A percentile compares a stretch with the other conserved stretches of the same genome.
phyloP scores from a whole-genome alignment of 2,797 vertebrate genomes.

The Champsocephalus esox region DNA sequence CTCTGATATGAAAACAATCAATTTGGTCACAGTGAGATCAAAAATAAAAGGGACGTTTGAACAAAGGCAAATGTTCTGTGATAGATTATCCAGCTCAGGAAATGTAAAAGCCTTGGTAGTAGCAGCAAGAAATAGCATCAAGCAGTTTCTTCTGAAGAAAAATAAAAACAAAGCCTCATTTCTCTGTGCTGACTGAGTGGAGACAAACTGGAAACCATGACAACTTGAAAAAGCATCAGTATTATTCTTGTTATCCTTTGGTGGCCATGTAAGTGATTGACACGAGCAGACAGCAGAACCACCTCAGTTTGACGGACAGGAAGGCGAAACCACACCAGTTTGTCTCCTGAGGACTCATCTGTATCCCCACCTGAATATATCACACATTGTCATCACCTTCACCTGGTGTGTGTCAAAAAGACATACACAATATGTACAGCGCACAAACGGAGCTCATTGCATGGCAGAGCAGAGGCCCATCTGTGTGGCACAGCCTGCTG shows the following conservation, averaged over 20 bases:
- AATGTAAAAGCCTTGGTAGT: slow-evolving; percentile 34
- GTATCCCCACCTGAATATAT: slow-evolving; percentile 46
- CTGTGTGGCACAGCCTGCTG: slow-evolving; percentile 64
- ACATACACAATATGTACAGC: slow-evolving; percentile 27
- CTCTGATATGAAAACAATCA: slow-evolving; percentile 45
- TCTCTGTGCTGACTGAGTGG: slow-evolving; percentile 37
- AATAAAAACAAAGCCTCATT: slow-evolving; percentile 50
- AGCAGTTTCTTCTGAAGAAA: slow-evolving; percentile 43
- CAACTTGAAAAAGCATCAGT: slow-evolving; percentile 48
- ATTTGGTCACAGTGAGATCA: slow-evolving; percentile 37
- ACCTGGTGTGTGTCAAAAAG: slow-evolving; percentile 34
- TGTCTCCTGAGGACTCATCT: slow-evolving; percentile 33
- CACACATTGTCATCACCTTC: slow-evolving; percentile 45
- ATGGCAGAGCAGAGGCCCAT: slow-evolving; percentile 78
- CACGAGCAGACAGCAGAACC: slow-evolving; percentile 26
- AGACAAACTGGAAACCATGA: slow-evolving; percentile 36
- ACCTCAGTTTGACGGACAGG: slow-evolving; percentile 54
- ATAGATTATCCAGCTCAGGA: slow-evolving; percentile 44
- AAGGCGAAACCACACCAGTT: slow-evolving; percentile 28
- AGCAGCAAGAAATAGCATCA: slow-evolving; percentile 49
- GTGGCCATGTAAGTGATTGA: slow-evolving; percentile 40
- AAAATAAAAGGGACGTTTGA: slow-evolving; percentile 23
- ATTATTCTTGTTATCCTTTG: slow-evolving; percentile 54
- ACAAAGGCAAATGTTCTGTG: slow-evolving; percentile 34
- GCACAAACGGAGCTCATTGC: slow-evolving; percentile 67